Conservation (phyloP, 2,888 invertebrate genomes). For the Omphaloscelis lunosa region DNA sequence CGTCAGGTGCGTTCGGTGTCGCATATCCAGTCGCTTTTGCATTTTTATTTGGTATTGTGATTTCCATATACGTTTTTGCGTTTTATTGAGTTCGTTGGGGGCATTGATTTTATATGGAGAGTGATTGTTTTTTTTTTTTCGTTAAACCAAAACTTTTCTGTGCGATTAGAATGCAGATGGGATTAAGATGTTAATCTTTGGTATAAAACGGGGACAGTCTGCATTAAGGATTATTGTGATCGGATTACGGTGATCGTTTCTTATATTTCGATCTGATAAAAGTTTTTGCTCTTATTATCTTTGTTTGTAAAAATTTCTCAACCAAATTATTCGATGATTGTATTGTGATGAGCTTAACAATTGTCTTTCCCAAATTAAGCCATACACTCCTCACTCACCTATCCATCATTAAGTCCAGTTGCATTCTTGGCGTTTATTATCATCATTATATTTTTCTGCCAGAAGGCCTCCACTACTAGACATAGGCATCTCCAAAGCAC, state of each 20-base stretch:
- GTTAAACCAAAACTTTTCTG: conserved; percentile 23
- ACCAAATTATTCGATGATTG: background rate
- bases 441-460: background rate
- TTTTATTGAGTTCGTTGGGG: conserved; percentile 35
- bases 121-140: background rate
- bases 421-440: background rate
- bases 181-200: conserved; percentile 32
- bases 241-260: conserved; percentile 8
- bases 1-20: conserved; percentile 49
- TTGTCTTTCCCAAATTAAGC: too few relatives aligned
- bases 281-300: background rate
- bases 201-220: conserved; percentile 7
- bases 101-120: conserved; percentile 42
- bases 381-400: background rate
- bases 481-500: background rate
- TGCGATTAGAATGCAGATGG: conserved; percentile 31
- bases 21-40: conserved; percentile 6
- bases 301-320: background rate
- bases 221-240: conserved; percentile 23
- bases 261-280: conserved; percentile 11
- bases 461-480: too few relatives aligned
- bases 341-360: background rate
- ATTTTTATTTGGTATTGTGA: conserved; percentile 37
- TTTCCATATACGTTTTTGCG: conserved; percentile 52
- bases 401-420: background rate